phyloP scores from a whole-genome alignment of 2,113 vertebrate species.

The Fregetta grallaria region DNA sequence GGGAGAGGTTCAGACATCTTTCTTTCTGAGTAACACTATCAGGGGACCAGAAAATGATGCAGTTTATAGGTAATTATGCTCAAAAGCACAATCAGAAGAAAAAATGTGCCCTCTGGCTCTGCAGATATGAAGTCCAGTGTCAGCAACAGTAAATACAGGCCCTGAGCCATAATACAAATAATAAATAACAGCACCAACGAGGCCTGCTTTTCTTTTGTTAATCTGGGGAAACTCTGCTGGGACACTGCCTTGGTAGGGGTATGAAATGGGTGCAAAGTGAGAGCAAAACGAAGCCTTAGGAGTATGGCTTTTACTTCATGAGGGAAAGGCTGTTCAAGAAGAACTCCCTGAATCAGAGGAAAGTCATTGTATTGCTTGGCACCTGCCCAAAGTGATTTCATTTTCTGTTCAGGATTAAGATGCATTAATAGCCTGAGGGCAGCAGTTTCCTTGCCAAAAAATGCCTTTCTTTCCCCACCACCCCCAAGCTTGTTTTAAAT shows the following conservation, averaged over 20 bases:
- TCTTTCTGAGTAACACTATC: background rate
- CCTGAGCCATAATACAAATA: background rate
- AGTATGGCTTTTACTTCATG: background rate
- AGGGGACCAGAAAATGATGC: background rate
- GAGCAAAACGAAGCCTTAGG: background rate
- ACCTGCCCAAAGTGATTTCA: conserved; percentile 70
- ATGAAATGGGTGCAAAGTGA: background rate
- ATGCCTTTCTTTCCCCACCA: background rate
- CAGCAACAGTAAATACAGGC: background rate
- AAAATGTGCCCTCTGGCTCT: background rate
- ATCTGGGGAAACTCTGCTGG: background rate
- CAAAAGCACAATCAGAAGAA: background rate
- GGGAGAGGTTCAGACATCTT: background rate
- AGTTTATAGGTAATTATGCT: conserved; percentile 7
- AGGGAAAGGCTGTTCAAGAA: conserved; percentile 11
- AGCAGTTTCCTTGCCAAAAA: conserved; percentile 58
- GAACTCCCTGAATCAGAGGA: conserved; percentile 47
- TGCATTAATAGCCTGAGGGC: conserved; percentile 60
- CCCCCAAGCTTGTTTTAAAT: conserved; percentile 29
- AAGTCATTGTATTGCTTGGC: conserved; percentile 72
- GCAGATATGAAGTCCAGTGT: background rate
- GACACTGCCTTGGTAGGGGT: background rate
- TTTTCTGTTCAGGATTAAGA: conserved; percentile 70
- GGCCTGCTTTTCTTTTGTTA: background rate
- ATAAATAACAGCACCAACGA: background rate